Evolutionary conservation across 2,888 invertebrate genomes (phyloP).

Genomic region (Rhaphigaster nebulosa): DNA sequence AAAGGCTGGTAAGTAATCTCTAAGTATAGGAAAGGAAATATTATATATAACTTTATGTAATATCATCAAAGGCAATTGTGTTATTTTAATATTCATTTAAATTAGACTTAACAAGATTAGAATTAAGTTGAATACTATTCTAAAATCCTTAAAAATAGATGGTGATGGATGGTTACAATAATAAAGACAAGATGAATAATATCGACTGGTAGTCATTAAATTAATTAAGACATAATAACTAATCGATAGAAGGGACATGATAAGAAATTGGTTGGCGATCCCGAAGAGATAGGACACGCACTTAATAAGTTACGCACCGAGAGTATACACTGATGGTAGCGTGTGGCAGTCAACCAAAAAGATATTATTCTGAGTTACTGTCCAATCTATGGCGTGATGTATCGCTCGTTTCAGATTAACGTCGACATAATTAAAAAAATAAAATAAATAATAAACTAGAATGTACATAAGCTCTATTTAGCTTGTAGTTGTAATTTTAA

Average conservation of each 20-base stretch:
- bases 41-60: too few species aligned
- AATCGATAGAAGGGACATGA: background rate
- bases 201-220: background rate
- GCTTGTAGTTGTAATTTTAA: too few species aligned
- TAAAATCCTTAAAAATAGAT: background rate
- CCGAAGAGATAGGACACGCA: conserved; percentile 1
- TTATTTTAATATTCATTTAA: too few species aligned
- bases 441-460: too few species aligned
- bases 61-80: too few species aligned
- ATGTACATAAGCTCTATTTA: too few species aligned
- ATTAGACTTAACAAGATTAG: too few species aligned
- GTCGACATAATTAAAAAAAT: background rate
- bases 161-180: background rate
- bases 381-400: background rate
- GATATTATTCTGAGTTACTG: background rate
- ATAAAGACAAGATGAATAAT: background rate
- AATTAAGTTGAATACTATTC: too few species aligned
- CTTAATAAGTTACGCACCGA: background rate
- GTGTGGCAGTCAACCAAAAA: background rate
- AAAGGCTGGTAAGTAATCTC: too few species aligned
- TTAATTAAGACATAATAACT: conserved; percentile 16
- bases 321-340: background rate
- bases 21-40: too few species aligned
- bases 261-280: conserved; percentile 23
- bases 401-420: background rate